phyloP scores from a whole-genome alignment of 2,888 invertebrate species.

The Mythimna ferrago region DNA sequence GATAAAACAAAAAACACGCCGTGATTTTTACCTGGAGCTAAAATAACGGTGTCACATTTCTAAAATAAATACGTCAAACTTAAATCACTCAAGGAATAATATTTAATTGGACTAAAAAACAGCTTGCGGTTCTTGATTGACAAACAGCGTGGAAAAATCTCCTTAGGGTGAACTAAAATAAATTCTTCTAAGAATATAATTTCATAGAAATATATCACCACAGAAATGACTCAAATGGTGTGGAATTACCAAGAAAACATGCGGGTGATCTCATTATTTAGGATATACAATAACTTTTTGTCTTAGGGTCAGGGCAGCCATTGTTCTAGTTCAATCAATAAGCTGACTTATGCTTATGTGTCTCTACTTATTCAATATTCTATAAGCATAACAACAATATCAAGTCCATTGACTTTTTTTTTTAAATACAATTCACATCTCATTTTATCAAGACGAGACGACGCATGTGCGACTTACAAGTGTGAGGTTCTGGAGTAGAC shows the following conservation, averaged over 20 bases:
- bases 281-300: constrained; percentile 61
- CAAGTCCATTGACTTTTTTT: not conserved
- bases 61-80: not conserved
- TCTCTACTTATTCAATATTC: not conserved
- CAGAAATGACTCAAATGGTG: constrained; percentile 73
- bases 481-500: not conserved
- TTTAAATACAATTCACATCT: not conserved
- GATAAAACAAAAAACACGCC: constrained; percentile 17
- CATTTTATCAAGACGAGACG: not conserved
- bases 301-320: constrained; percentile 27
- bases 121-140: constrained; percentile 34
- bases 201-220: constrained; percentile 44
- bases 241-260: constrained; percentile 74
- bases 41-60: constrained; percentile 18
- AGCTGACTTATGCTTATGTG: constrained; percentile 22
- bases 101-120: constrained; percentile 33
- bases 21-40: constrained; percentile 3
- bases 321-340: constrained; percentile 36
- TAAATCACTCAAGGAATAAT: constrained; percentile 6
- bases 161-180: constrained; percentile 27
- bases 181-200: constrained; percentile 44
- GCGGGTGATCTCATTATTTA: constrained; percentile 81
- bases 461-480: not conserved
- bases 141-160: constrained; percentile 30
- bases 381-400: not conserved